Evolutionary conservation across 2,888 invertebrate genomes (phyloP).

Genomic region (Sinopyrophorus schimmeli): DNA sequence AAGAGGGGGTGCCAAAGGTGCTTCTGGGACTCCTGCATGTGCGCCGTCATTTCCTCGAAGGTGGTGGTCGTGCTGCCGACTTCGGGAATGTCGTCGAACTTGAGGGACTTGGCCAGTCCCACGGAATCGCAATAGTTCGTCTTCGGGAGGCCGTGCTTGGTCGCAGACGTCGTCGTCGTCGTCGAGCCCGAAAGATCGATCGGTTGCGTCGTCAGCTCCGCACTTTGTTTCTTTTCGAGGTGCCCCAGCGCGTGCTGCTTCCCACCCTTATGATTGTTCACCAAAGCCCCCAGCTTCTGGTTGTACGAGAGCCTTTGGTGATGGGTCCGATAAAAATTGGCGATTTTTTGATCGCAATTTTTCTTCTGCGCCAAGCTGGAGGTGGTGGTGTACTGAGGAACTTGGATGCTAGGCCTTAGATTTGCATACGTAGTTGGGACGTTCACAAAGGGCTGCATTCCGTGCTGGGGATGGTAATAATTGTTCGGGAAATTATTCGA

Average conservation of each 20-base stretch:
- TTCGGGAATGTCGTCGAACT: conserved; percentile 63
- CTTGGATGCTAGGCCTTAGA: conserved; percentile 42
- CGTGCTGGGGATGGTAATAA: conserved; percentile 14
- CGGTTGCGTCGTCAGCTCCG: conserved; percentile 42
- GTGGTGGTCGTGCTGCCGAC: conserved; percentile 68
- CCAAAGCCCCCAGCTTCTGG: conserved; percentile 31
- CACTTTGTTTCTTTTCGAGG: conserved; percentile 18
- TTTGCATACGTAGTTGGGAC: conserved; percentile 40
- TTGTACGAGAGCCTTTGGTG: conserved; percentile 14
- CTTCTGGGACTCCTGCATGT: conserved; percentile 63
- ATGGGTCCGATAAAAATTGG: conserved; percentile 1
- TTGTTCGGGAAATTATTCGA: conserved; percentile 39
- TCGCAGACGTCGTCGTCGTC: conserved; percentile 52
- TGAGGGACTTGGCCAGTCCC: conserved; percentile 46
- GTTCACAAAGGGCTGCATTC: conserved; percentile 39
- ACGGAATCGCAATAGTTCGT: conserved; percentile 55
- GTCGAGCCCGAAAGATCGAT: conserved; percentile 54
- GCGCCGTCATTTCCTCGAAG: conserved; percentile 55
- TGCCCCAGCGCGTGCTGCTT: no score
- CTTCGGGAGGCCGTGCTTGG: no score
- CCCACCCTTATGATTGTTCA: conserved; percentile 9
- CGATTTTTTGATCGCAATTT: conserved; percentile 32
- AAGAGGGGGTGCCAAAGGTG: conserved; percentile 85
- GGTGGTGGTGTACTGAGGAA: conserved; percentile 47
- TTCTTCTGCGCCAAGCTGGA: conserved; percentile 43